A percentile compares a stretch with the other conserved stretches of the same genome.
These are phyloP conservation scores for Nothobranchius kuhntae DNA, from an alignment of 2,113 vertebrate species.

Conservation along the genomic window DNA sequence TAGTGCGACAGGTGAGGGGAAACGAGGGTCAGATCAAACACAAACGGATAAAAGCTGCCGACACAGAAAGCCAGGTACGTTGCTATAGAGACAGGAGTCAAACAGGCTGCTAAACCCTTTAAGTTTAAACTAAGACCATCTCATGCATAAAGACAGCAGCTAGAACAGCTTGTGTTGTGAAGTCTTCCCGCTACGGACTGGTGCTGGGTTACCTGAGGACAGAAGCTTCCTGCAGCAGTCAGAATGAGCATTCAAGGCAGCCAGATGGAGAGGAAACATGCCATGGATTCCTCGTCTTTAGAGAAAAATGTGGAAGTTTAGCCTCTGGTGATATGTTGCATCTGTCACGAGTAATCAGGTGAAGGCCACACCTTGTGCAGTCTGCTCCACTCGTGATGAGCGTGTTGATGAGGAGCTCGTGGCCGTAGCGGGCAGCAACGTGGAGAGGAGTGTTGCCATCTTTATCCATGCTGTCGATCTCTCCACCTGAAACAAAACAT, in stretches of 20 bases:
- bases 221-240: constrained; percentile 96
- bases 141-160: no score
- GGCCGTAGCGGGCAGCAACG: constrained; percentile 92
- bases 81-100: not conserved
- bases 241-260: constrained; percentile 91
- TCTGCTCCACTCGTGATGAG: constrained; percentile 94
- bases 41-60: not conserved
- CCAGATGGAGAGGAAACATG: constrained; percentile 96
- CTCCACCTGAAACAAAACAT: constrained; percentile 79
- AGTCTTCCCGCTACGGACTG: no score
- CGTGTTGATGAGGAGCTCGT: constrained; percentile 96
- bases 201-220: constrained; percentile 82
- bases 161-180: no score
- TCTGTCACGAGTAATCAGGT: not conserved
- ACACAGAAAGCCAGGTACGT: not conserved
- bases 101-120: no score
- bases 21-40: constrained; percentile 11
- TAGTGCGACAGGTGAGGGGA: constrained; percentile 37
- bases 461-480: constrained; percentile 95
- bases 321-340: accelerated
- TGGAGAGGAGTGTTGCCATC: constrained; percentile 97
- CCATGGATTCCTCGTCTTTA: constrained; percentile 91
- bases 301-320: constrained; percentile 16
- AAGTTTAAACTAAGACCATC: no score
- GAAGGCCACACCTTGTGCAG: constrained; percentile 85